Evolutionary conservation across 2,797 vertebrate genomes (phyloP).

Genomic region (Sparidentex hasta): DNA sequence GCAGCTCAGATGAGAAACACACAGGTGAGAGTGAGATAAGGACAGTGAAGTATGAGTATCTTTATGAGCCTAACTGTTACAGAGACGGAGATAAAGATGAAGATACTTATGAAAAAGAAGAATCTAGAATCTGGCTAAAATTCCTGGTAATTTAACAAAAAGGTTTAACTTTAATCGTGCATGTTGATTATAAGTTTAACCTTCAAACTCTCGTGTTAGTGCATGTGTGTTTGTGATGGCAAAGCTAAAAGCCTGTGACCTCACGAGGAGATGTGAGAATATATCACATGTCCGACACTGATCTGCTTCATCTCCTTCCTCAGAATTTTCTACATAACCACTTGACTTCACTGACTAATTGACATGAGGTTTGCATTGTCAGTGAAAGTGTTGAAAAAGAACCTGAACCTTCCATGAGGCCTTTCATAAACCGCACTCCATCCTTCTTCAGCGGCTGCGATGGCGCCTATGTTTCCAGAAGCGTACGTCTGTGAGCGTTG

Average conservation of each 20-base stretch:
- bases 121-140: neutral
- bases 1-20: too few species aligned
- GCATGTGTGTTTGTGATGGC: neutral
- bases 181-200: neutral
- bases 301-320: neutral
- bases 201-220: neutral
- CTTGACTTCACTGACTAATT: neutral
- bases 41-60: neutral
- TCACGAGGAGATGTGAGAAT: neutral
- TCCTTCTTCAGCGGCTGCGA: conserved; percentile 9
- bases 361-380: neutral
- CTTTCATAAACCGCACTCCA: conserved; percentile 3
- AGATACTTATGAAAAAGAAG: neutral
- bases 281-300: neutral
- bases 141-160: neutral
- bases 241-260: neutral
- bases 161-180: neutral
- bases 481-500: neutral
- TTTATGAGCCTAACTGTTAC: neutral
- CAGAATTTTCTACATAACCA: neutral
- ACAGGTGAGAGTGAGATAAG: neutral
- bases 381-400: conserved; percentile 40
- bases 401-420: conserved; percentile 47
- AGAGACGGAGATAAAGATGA: neutral
- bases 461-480: neutral